Percentiles rank a stretch among this genome's conserved stretches.
phyloP scores from a whole-genome alignment of 1,140 invertebrate genomes.

The Atta colombica region DNA sequence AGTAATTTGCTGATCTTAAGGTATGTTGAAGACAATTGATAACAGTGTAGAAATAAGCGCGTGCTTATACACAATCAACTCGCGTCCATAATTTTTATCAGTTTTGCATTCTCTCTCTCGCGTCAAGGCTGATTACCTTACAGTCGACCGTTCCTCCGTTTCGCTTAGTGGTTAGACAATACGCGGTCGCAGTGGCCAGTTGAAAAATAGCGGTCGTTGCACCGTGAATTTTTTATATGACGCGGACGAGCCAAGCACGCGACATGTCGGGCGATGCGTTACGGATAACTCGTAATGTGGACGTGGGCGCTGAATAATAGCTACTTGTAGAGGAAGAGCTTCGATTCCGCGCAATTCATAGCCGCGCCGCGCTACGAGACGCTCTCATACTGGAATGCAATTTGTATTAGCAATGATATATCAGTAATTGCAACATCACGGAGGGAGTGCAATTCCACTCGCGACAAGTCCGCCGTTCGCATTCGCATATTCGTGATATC shows the following conservation, averaged over 20 bases:
- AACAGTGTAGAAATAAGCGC: neutral
- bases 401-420: constrained; percentile 51
- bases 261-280: constrained; percentile 27
- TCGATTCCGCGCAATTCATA: constrained; percentile 12
- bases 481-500: constrained; percentile 18
- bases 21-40: neutral
- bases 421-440: constrained; percentile 33
- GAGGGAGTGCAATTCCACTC: constrained; percentile 7
- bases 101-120: neutral
- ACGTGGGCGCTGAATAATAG: constrained; percentile 29
- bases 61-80: neutral
- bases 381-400: constrained; percentile 7
- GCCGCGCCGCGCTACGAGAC: neutral
- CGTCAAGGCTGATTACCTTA: constrained; percentile 18
- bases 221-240: constrained; percentile 68
- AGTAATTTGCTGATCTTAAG: neutral
- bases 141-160: neutral
- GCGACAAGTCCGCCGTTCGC: neutral
- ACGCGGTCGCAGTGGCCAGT: constrained; percentile 13
- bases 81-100: constrained; percentile 5
- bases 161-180: constrained; percentile 15
- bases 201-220: constrained; percentile 65
- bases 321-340: neutral
- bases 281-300: constrained; percentile 43
- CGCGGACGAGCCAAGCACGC: constrained; percentile 13